Evolutionary conservation across 1,140 invertebrate species (phyloP), one percentile per base, ranked within the genome.

Genomic region (Drosophila orosa): DNA sequence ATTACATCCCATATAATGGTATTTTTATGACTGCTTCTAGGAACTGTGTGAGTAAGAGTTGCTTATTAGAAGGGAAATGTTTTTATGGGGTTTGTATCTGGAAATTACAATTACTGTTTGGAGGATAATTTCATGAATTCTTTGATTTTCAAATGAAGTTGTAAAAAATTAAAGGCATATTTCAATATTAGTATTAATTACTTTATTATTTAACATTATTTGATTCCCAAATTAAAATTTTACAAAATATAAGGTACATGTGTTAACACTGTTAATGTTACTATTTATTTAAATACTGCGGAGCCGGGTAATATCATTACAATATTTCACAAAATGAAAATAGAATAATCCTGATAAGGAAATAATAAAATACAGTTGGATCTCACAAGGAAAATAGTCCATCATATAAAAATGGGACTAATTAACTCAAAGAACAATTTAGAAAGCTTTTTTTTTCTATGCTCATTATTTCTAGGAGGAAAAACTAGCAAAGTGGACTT

Each of bases 1-100:
- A 48, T 39, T 39, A 37, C 39, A 33, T 56, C 10, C 15, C 35
- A 50, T 52, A 7, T 27, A 35, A 31, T 35, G 12, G 7, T 0
- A 10, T 39, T 55, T 24, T 42, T 33, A 44, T 19, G 55, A 25
- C 6, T 22, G 17, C 19, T 44, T 61, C 22, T 17, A 15, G 19
- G 22, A 33, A 61, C n/a, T 25, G 40, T 25, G 40, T 61, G 22
- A 33, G 27, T 42, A 60, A 42, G 37, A 31, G 55, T 42, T 33
- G 15, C 24, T 12, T 42, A 17, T 15, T 3, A 25, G 13, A 29
- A 29, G 0, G 33, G 15, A 56, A 63, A 42, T 24, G 15, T 1
- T 33, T 48, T 50, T 22, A 52, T n/a, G 0, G 6, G 12, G 25
- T 7, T 12, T 27, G 3, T 17, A 9, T 31, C 2, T 22, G 10